phyloP scores from a whole-genome alignment of 2,113 vertebrate species.

The Platycercus adscitus region DNA sequence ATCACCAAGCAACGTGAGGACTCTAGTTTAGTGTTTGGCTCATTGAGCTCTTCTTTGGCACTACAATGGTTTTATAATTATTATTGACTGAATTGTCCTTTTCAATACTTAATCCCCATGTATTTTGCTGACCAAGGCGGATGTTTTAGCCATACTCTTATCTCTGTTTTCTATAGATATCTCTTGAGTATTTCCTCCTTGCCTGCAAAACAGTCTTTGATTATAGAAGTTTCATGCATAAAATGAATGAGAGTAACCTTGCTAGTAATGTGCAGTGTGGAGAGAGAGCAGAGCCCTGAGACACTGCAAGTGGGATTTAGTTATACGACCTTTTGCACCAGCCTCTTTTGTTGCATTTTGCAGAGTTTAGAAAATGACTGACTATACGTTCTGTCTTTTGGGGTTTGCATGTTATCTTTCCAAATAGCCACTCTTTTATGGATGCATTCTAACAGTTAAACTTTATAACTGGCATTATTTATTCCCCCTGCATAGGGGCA shows the following conservation, averaged over 20 bases:
- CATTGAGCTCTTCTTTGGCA: neutral
- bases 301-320: neutral
- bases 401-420: neutral
- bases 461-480: neutral
- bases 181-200: neutral
- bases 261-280: neutral
- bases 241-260: neutral
- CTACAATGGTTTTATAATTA: constrained; percentile 14
- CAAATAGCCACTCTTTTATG: neutral
- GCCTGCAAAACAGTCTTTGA: neutral
- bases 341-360: neutral
- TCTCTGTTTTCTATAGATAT: neutral
- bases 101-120: neutral
- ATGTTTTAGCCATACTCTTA: neutral
- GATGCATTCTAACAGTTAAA: neutral
- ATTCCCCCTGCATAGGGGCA: neutral
- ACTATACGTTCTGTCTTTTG: neutral
- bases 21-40: neutral
- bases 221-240: neutral
- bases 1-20: neutral
- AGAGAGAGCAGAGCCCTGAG: neutral
- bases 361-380: neutral
- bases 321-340: neutral
- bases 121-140: constrained; percentile 17
- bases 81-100: constrained; percentile 35